Base-by-base conservation (phyloP, 1,140 invertebrate species). In the Chlorops oryzae region DNA sequence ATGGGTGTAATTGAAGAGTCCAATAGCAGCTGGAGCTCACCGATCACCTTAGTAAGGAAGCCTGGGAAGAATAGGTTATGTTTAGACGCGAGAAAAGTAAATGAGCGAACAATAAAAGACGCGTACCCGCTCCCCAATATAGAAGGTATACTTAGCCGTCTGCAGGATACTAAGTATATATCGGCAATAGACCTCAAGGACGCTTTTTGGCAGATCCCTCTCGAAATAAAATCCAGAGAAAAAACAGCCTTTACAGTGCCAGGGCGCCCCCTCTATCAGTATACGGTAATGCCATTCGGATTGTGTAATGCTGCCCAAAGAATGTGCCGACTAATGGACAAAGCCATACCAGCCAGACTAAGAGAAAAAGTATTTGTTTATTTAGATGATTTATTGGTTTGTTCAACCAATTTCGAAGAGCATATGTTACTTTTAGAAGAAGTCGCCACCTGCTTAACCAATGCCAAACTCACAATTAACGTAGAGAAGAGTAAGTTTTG, bases 401-500 rank as follows among this genome's bases (percentile, higher is more conserved):
- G 43, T 1, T 51, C 49, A 12, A 32, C 22, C n/a, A 37, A 20
- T 5, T 51, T 51, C 18, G 32, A 34, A 9, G 10, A n/a, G 5
- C 49, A 51, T 44, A 17, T 51, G 15, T 18, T 27, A 3, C 25
- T 46, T 10, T 37, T 51, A 17, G 18, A 10, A 15, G 50, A 46
- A 25, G 23, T 51, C 17, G 42, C 50, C 17, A 5, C 17, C 5
- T 17, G 40, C 9, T 18, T 51, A 13, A 18, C 18, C 10, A 12
- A n/a, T 17, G 42, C 50, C 13, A 43, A 43, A 17, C 25, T 45
- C 2, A 51, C 50, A 3, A 51, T 51, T 28, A 51, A 51, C 15
- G 25, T 51, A 21, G 42, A 40, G 22, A 51, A 51, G 46, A 63
- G 1, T 63, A 73, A 65, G 22, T 52, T 80, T 3, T 77, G 73